Evolutionary conservation across 2,888 invertebrate species (phyloP), one percentile per base, ranked within the genome.

Genomic region (Netelia virgata): DNA sequence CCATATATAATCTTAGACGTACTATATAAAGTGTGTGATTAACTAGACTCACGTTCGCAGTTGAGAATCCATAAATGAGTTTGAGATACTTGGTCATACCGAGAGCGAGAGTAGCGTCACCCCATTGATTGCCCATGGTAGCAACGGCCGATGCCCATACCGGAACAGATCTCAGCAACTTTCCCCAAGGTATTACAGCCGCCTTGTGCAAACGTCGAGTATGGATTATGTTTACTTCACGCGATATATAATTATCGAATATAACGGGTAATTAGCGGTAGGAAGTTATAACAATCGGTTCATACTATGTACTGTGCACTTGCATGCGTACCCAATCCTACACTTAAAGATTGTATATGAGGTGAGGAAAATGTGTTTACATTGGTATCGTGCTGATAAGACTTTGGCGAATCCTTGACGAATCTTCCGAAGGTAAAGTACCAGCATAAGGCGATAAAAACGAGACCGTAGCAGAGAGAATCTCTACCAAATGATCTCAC

Each of bases 141-240:
- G 95, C 95, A 1, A 95, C 94, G 0, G 95, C 95, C 80, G 95
- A 95, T 43, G 95, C 95, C 95, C 95, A 95, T 3, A 95, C 95
- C 18, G 95, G 95, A 89, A 94, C 95, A 0, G 95, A 95, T 79
- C 94, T 91, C 79, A 95, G 88, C 23, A 95, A 89, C 83, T 94
- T 93, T 82, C 95, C 94, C 95, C 95, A 95, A 1, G 95, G 95
- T 86, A 95, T 93, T 55, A 93, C 93, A 18, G 93, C 93, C 20
- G 92, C 92, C 94, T 94, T 83, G 16, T 16, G n/a, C 3, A 63
- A 68, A 78, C 28, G 43, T 68, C 36, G 18, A 28, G 16, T 5
- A 47, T 59, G n/a, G 53, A 43, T 77, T 77, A 59, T 43, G 63
- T 82, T 72, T 50, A 41, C 18, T n/a, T 61, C 23, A 14, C 55